phyloP scores from a whole-genome alignment of 2,113 vertebrate genomes.

The Halichoeres trimaculatus region DNA sequence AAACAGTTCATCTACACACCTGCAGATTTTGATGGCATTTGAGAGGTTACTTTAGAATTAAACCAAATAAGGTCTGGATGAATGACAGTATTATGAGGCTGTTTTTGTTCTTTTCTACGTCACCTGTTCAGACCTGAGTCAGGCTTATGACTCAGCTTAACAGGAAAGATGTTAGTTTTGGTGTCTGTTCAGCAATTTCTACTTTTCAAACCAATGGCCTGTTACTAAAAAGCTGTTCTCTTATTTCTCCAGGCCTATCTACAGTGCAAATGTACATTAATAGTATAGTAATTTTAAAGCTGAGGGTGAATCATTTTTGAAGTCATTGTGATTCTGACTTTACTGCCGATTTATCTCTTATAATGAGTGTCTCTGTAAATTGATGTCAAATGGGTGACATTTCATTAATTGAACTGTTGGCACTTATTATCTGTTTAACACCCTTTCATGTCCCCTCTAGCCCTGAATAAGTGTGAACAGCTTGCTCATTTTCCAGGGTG shows the following conservation, averaged over 20 bases:
- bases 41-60: background rate
- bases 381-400: slow-evolving; percentile 21
- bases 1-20: background rate
- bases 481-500: background rate
- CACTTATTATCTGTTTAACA: slow-evolving; percentile 13
- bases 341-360: slow-evolving; percentile 5
- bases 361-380: slow-evolving; percentile 17
- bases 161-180: background rate
- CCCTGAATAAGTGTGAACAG: slow-evolving; percentile 4
- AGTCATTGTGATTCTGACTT: slow-evolving; percentile 24
- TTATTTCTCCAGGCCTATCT: background rate
- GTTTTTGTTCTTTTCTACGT: background rate
- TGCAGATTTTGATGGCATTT: background rate
- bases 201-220: background rate
- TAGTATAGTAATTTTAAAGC: slow-evolving; percentile 5
- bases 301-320: background rate
- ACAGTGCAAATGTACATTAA: slow-evolving; percentile 24
- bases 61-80: background rate
- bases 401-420: slow-evolving; percentile 22
- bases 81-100: background rate
- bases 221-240: too few relatives aligned
- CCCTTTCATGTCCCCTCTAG: background rate
- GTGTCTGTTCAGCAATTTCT: background rate
- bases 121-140: background rate
- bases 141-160: background rate